phyloP scores from a whole-genome alignment of 2,888 invertebrate species.

The Drosophila suboccidentalis region DNA sequence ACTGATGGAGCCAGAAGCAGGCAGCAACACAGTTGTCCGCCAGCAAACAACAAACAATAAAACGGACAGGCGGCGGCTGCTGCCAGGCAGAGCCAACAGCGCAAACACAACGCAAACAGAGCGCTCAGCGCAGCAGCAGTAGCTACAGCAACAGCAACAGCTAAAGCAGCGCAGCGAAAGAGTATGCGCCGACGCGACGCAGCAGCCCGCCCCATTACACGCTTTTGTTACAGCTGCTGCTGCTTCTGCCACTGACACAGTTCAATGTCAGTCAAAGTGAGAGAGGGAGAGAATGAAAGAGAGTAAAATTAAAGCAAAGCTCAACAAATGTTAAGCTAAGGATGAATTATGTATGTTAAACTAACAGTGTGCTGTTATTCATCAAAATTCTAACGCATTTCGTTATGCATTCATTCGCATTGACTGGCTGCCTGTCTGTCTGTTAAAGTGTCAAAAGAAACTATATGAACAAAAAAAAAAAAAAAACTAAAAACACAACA shows the following conservation, averaged over 20 bases:
- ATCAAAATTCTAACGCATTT: conserved; percentile 20
- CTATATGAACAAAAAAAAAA: background rate
- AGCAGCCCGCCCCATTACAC: conserved; percentile 67
- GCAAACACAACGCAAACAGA: conserved; percentile 38
- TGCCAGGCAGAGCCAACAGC: conserved; percentile 21
- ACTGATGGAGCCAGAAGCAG: conserved; percentile 51
- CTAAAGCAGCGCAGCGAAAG: conserved; percentile 36
- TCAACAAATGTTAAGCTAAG: conserved; percentile 40
- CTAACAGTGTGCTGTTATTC: conserved; percentile 39
- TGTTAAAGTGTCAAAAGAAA: background rate
- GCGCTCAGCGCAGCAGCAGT: conserved; percentile 58
- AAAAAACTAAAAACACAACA: background rate
- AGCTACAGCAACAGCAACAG: conserved; percentile 39
- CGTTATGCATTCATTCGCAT: conserved; percentile 12
- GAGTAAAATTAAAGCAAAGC: conserved; percentile 18
- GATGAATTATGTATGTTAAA: conserved; percentile 29
- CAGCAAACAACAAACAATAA: conserved; percentile 40
- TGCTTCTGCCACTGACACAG: conserved; percentile 68
- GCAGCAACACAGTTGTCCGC: conserved; percentile 46
- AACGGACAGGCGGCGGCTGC: conserved; percentile 11
- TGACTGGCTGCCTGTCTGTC: conserved; percentile 3
- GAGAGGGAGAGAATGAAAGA: conserved; percentile 25
- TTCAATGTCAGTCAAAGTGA: conserved; percentile 65
- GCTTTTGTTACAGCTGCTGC: conserved; percentile 35
- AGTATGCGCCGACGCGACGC: conserved; percentile 38